Conservation (phyloP, 2,888 invertebrate species). For the Neria commutata region DNA sequence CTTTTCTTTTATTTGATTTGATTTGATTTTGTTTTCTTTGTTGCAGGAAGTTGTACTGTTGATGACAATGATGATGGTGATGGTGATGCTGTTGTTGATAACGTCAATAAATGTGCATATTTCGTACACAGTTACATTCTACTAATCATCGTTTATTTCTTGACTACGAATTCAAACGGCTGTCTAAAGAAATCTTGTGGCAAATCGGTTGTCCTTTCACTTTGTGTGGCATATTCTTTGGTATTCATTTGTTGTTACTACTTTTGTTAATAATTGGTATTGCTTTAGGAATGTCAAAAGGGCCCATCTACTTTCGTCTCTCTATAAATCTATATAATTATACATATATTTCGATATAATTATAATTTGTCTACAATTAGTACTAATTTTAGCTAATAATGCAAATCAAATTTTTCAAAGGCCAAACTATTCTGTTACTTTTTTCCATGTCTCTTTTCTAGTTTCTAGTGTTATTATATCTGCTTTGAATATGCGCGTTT, state of each 20-base stretch:
- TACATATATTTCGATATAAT: neutral
- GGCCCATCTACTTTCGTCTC: too few relatives aligned
- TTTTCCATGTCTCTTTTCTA: conserved; percentile 13
- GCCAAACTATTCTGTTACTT: conserved; percentile 7
- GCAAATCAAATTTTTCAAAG: conserved; percentile 22
- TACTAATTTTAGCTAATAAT: conserved; percentile 19
- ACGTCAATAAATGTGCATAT: too few relatives aligned
- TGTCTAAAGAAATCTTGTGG: too few relatives aligned
- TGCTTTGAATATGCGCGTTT: neutral
- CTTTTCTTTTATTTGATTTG: conserved; percentile 16
- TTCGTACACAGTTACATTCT: too few relatives aligned
- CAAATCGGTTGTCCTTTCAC: too few relatives aligned
- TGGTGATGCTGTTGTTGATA: conserved; percentile 40
- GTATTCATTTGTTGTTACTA: too few relatives aligned
- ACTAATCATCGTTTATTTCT: too few relatives aligned
- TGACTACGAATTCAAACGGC: too few relatives aligned
- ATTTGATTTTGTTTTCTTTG: conserved; percentile 16
- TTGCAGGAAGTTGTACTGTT: conserved; percentile 47
- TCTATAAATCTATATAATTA: conserved; percentile 1
- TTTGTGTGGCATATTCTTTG: too few relatives aligned
- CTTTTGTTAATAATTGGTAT: too few relatives aligned
- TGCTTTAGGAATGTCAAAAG: too few relatives aligned
- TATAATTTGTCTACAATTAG: neutral
- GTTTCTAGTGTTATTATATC: neutral
- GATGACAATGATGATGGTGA: conserved; percentile 39